phyloP scores from a whole-genome alignment of 2,797 vertebrate genomes.

The Eptatretus atami region DNA sequence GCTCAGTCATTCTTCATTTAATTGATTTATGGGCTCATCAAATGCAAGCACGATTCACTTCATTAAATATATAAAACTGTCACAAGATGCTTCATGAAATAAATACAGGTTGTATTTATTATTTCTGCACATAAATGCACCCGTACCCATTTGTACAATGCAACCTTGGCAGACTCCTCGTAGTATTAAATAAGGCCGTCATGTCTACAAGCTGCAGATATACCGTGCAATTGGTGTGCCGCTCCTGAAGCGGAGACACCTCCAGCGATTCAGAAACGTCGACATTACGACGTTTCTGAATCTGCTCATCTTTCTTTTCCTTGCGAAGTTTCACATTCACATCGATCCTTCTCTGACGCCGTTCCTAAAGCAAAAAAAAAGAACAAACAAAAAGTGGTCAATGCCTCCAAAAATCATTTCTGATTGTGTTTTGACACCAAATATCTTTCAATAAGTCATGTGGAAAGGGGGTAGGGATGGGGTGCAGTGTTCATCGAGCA shows the following conservation, averaged over 20 bases:
- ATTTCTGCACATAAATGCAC: too few relatives aligned
- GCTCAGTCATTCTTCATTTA: too few relatives aligned
- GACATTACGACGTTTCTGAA: slow-evolving; percentile 38
- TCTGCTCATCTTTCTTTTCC: slow-evolving; percentile 33
- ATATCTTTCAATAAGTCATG: background rate
- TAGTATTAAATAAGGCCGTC: too few relatives aligned
- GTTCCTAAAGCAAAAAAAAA: slow-evolving; percentile 15
- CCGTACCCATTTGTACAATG: too few relatives aligned
- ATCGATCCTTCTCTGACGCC: slow-evolving; percentile 24
- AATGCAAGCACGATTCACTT: too few relatives aligned
- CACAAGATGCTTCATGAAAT: too few relatives aligned
- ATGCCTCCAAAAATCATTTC: background rate
- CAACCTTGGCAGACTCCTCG: too few relatives aligned
- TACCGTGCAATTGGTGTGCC: slow-evolving; percentile 12
- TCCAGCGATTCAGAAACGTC: slow-evolving; percentile 16
- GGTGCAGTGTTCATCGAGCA: too few relatives aligned
- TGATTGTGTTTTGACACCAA: background rate
- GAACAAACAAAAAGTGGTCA: background rate
- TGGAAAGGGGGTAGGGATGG: background rate
- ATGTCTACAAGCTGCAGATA: background rate
- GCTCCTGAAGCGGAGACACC: slow-evolving; percentile 12
- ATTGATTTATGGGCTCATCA: too few relatives aligned
- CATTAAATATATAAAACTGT: too few relatives aligned
- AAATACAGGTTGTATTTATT: too few relatives aligned
- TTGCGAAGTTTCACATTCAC: slow-evolving; percentile 35